A percentile compares a stretch with the other conserved stretches of the same genome.
phyloP scores from a whole-genome alignment of 2,888 invertebrate species.

The Meiosimyza platycephala region DNA sequence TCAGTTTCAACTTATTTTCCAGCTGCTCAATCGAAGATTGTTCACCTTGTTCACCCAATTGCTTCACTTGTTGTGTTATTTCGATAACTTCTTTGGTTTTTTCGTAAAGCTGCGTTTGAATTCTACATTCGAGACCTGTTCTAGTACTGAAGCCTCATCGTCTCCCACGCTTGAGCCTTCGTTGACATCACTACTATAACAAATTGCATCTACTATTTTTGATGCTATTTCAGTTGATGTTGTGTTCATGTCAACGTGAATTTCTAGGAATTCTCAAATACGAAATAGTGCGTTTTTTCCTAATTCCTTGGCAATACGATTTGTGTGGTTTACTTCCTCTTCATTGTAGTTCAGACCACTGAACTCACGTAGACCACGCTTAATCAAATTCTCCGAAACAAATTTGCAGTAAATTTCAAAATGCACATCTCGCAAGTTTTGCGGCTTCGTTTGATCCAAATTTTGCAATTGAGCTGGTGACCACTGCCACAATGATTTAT shows the following conservation, averaged over 20 bases:
- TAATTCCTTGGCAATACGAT: too few species aligned
- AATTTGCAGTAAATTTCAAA: slow-evolving; percentile 21
- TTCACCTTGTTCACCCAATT: background rate
- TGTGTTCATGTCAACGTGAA: too few species aligned
- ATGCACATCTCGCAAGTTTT: slow-evolving; percentile 2
- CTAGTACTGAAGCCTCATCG: too few species aligned
- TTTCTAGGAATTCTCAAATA: too few species aligned
- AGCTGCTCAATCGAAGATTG: background rate
- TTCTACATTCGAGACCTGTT: too few species aligned
- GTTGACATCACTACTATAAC: too few species aligned
- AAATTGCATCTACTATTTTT: too few species aligned
- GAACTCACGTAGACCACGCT: slow-evolving; percentile 11
- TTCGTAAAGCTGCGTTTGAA: too few species aligned
- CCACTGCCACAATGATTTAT: background rate
- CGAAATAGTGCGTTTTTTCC: too few species aligned
- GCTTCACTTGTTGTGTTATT: background rate
- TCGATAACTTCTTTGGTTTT: background rate
- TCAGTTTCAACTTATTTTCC: slow-evolving; percentile 1
- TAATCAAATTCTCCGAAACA: slow-evolving; percentile 20
- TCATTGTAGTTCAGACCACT: background rate
- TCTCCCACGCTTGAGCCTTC: too few species aligned
- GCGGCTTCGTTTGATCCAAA: slow-evolving; percentile 9
- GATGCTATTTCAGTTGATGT: too few species aligned
- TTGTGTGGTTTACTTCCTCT: too few species aligned
- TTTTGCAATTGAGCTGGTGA: slow-evolving; percentile 7